Conservation (phyloP, 2,888 invertebrate genomes). For the Venusia cambrica region DNA sequence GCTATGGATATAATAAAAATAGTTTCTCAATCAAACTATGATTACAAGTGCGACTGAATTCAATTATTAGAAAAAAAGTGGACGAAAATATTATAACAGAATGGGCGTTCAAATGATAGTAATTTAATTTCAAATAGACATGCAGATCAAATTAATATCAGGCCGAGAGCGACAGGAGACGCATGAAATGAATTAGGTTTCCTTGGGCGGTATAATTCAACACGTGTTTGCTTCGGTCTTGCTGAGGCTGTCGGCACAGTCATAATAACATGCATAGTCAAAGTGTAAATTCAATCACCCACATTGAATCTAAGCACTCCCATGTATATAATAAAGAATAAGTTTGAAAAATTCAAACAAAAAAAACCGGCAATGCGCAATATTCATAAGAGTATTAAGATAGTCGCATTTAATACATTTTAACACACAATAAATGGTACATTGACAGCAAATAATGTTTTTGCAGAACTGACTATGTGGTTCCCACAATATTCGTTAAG, state of each 20-base stretch:
- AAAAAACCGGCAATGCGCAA: slow-evolving; percentile 1
- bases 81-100: slow-evolving; percentile 23
- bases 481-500: slow-evolving; percentile 42
- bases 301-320: slow-evolving; percentile 16
- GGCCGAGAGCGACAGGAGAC: slow-evolving; percentile 55
- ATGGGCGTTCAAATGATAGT: slow-evolving; percentile 39
- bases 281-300: slow-evolving; percentile 38
- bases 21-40: slow-evolving; percentile 2
- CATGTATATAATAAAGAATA: slow-evolving; percentile 9
- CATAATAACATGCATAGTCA: slow-evolving; percentile 47
- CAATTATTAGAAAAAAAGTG: slow-evolving; percentile 5
- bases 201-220: slow-evolving; percentile 49
- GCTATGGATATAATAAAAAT: slow-evolving; percentile 1
- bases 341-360: slow-evolving; percentile 7
- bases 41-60: slow-evolving; percentile 2
- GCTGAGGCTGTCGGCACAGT: slow-evolving; percentile 31
- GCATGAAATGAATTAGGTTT: slow-evolving; percentile 61
- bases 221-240: slow-evolving; percentile 37
- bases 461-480: slow-evolving; percentile 34
- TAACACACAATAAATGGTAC: slow-evolving; percentile 33
- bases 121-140: slow-evolving; percentile 62
- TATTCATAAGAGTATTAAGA: slow-evolving; percentile 20
- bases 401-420: slow-evolving; percentile 25
- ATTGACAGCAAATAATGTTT: slow-evolving; percentile 33
- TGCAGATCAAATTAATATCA: slow-evolving; percentile 57